Evolutionary conservation across 2,888 invertebrate species (phyloP).

Genomic region (Tetropium fuscum): DNA sequence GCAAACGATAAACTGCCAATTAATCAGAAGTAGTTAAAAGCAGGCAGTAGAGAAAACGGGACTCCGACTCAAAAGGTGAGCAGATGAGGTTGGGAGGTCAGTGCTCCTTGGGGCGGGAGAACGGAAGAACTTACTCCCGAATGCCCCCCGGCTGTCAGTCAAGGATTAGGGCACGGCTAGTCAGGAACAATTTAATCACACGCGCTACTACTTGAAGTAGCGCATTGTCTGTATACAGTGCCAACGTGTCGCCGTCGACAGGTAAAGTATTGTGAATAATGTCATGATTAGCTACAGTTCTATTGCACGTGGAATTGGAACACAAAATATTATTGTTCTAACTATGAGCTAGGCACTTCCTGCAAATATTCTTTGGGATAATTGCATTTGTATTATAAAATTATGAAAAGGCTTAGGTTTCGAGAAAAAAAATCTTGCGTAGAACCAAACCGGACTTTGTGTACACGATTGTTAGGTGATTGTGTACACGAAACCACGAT

Average conservation of each 20-base stretch:
- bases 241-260: slow-evolving; percentile 34
- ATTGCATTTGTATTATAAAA: no score
- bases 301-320: no score
- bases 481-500: no score
- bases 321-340: no score
- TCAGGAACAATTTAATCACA: slow-evolving; percentile 48
- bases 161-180: slow-evolving; percentile 49
- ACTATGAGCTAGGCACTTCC: no score
- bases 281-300: slow-evolving; percentile 32
- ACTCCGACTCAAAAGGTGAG: slow-evolving; percentile 20
- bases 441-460: no score
- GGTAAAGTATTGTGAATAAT: slow-evolving; percentile 42
- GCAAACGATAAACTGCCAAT: slow-evolving; percentile 51
- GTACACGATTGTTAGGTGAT: no score
- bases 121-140: not conserved
- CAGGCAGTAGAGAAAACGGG: slow-evolving; percentile 23
- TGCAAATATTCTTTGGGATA: no score
- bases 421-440: no score
- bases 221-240: slow-evolving; percentile 36
- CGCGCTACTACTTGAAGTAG: slow-evolving; percentile 41
- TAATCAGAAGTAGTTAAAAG: slow-evolving; percentile 45
- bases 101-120: slow-evolving; percentile 11
- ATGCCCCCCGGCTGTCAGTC: slow-evolving; percentile 47
- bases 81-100: slow-evolving; percentile 18
- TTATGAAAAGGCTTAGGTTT: no score